Evolutionary conservation across 2,888 invertebrate genomes (phyloP).

Genomic region (Amiota minor): DNA sequence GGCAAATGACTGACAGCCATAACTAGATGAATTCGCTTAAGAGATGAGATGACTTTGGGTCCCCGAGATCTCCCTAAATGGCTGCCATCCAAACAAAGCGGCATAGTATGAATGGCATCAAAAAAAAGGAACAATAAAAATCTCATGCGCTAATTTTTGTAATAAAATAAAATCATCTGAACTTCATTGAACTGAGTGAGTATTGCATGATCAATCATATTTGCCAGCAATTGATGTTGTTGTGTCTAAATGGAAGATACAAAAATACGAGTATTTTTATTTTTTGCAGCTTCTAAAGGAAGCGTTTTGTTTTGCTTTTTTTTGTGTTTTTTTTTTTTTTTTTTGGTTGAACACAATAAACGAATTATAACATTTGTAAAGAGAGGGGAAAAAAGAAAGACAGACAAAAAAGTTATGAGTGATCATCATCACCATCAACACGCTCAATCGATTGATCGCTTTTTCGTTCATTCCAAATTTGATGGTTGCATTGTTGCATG

Average conservation of each 20-base stretch:
- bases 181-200: constrained; percentile 2
- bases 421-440: constrained; percentile 51
- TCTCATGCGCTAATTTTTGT: constrained; percentile 24
- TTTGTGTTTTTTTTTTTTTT: neutral
- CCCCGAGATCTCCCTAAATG: too few species aligned
- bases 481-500: neutral
- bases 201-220: constrained; percentile 49
- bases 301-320: neutral
- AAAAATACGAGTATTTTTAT: constrained; percentile 8
- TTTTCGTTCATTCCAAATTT: neutral
- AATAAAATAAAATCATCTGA: constrained; percentile 17
- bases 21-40: too few species aligned
- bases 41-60: too few species aligned
- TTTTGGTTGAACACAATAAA: constrained; percentile 50
- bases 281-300: constrained; percentile 13
- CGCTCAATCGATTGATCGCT: neutral
- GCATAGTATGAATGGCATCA: neutral
- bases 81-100: neutral
- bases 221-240: constrained; percentile 42
- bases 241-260: constrained; percentile 24
- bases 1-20: too few species aligned
- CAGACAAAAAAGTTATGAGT: constrained; percentile 61
- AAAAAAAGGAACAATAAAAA: neutral
- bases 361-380: constrained; percentile 65
- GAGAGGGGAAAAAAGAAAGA: neutral